Evolutionary conservation across 2,797 vertebrate genomes (phyloP), one percentile per base, ranked within the genome.

Genomic region (Gymnothorax reevesii): DNA sequence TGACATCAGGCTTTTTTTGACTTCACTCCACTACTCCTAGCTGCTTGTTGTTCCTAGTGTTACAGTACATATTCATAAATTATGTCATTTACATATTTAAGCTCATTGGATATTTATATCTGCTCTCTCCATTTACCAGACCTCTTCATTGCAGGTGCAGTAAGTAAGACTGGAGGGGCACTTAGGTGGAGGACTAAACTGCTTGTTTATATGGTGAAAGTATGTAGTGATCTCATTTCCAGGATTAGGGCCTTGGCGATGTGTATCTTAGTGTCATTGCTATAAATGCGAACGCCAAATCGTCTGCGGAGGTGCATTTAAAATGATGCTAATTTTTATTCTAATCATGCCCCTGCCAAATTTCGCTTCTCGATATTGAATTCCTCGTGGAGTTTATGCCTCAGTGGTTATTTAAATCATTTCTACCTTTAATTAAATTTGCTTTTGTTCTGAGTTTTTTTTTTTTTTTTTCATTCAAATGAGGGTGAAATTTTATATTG

Each of bases 361-460:
- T 79, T 79, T 79, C 52, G 54, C 75, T 79, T n/a, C 75, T 79
- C 73, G 7, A 33, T 73, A 73, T 73, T 73, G 15, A 33, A 73
- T 73, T 77, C 73, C 73, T 17, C 49, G 15, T 5, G 33, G 69
- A 73, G 33, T 77, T 77, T 77, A 49, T 52, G 42, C 73, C 73
- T 77, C 42, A n/a, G 5, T 55, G 42, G 49, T 79, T 54, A 79
- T 55, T 79, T 54, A 20, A 54, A 54, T 79, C 49, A 27, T 33
- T 17, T 79, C 49, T 22, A n/a, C 0, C 7, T 79, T 52, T 79
- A 55, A 79, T 79, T 79, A 79, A 52, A 79, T 79, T 22, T 54
- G 49, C 17, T 54, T 52, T 79, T 79, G 5, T 52, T 79, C 33
- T 6, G 42, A 49, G 42, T 12, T 52, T 77, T 62, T 62, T 3